Conservation (phyloP, 1,140 invertebrate species). For the Vollenhovia emeryi region DNA sequence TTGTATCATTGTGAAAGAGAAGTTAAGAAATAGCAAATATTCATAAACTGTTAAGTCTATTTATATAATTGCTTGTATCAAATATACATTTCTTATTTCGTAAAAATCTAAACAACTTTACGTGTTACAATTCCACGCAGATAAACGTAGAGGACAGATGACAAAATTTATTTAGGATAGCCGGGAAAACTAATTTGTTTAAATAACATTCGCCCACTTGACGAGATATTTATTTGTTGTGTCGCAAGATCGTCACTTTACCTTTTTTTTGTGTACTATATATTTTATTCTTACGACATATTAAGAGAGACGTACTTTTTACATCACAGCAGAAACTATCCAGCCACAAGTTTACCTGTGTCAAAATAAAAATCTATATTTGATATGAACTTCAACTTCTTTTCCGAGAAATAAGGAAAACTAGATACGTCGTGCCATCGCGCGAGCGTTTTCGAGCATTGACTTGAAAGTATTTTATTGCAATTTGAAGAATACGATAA, state of each 20-base stretch:
- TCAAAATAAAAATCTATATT: constrained; percentile 7
- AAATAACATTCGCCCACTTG: neutral
- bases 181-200: neutral
- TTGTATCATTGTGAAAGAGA: no score
- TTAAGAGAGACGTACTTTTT: constrained; percentile 9
- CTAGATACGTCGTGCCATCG: neutral
- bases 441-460: constrained; percentile 15
- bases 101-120: neutral
- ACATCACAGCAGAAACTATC: neutral
- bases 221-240: neutral
- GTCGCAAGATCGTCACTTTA: no score
- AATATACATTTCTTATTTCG: neutral
- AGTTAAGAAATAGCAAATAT: neutral
- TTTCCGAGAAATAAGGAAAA: constrained; percentile 3
- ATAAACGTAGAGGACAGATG: neutral
- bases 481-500: constrained; percentile 8
- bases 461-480: constrained; percentile 15
- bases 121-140: neutral
- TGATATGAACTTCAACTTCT: constrained; percentile 12
- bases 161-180: neutral
- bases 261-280: neutral
- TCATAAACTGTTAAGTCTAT: neutral
- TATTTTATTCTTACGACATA: neutral
- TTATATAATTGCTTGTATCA: no score
- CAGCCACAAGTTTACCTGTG: neutral